These are phyloP conservation scores for Coelinius sp. DNA, from an alignment of 2,888 invertebrate genomes.

Conservation along the genomic window DNA sequence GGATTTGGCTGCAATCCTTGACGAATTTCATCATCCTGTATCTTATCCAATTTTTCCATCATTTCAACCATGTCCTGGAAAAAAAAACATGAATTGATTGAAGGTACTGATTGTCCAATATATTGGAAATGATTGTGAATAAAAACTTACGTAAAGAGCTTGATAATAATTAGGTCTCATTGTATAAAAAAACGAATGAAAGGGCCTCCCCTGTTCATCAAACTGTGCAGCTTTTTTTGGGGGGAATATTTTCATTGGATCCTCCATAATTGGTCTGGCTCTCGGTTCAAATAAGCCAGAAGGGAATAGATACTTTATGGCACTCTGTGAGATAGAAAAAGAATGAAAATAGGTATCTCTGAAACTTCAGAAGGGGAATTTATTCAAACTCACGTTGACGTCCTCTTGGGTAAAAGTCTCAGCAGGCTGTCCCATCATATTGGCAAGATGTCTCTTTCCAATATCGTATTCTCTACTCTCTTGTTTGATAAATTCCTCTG, in stretches of 20 bases:
- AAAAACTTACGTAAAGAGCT: slow-evolving; percentile 80
- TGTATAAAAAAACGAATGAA: slow-evolving; percentile 94
- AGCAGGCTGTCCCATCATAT: slow-evolving; percentile 98
- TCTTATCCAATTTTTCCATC: slow-evolving; percentile 77
- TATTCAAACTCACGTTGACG: slow-evolving; percentile 83
- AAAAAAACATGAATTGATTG: too few species aligned
- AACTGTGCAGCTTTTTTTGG: slow-evolving; percentile 90
- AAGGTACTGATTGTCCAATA: not conserved
- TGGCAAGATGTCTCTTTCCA: slow-evolving; percentile 95
- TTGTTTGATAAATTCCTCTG: slow-evolving; percentile 85
- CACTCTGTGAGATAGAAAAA: slow-evolving; percentile 39
- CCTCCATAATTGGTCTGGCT: slow-evolving; percentile 92
- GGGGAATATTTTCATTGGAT: slow-evolving; percentile 90
- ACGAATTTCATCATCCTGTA: slow-evolving; percentile 81
- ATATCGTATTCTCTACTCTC: slow-evolving; percentile 87
- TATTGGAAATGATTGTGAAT: not conserved
- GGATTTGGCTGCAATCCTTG: slow-evolving; percentile 76
- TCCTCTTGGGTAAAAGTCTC: slow-evolving; percentile 90
- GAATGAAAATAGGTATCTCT: slow-evolving; percentile 16
- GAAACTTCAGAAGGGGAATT: too few species aligned
- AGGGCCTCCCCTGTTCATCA: slow-evolving; percentile 91
- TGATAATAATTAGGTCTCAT: slow-evolving; percentile 88
- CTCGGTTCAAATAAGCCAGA: slow-evolving; percentile 89
- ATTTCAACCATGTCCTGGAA: slow-evolving; percentile 80
- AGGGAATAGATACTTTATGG: slow-evolving; percentile 93